Percentiles rank a stretch among this genome's conserved stretches.
These are phyloP conservation scores for Chelmon rostratus DNA, from an alignment of 2,797 vertebrate genomes.

Conservation along the genomic window DNA sequence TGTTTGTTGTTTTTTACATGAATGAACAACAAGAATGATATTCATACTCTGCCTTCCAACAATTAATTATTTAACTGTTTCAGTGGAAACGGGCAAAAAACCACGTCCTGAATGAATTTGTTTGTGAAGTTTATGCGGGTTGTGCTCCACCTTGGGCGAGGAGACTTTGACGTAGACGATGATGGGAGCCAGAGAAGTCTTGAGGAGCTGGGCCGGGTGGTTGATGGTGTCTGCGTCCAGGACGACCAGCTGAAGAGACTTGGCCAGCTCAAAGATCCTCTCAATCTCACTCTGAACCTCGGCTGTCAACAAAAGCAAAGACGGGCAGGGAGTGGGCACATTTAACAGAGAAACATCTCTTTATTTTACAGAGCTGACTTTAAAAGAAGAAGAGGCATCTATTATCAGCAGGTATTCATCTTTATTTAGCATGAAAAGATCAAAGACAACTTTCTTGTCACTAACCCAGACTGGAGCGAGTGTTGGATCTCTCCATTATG, in stretches of 20 bases:
- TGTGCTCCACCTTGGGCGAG: conserved; percentile 91
- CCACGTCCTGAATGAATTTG: not conserved
- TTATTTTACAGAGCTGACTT: not conserved
- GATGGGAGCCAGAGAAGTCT: conserved; percentile 96
- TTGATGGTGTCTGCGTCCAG: conserved; percentile 98
- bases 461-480: conserved; percentile 96
- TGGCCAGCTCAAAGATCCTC: conserved; percentile 97
- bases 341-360: conserved; percentile 16
- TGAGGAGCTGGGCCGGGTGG: conserved; percentile 94
- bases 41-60: not conserved
- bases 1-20: not conserved
- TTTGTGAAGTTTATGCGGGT: not conserved
- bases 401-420: conserved; percentile 61
- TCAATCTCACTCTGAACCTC: conserved; percentile 98
- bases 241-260: conserved; percentile 95
- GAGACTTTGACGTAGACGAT: conserved; percentile 98
- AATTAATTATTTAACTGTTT: not conserved
- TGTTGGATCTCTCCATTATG: conserved; percentile 96
- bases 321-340: not conserved
- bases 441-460: conserved; percentile 31
- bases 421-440: conserved; percentile 54
- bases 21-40: not conserved
- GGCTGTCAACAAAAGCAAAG: conserved; percentile 80
- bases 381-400: conserved; percentile 40
- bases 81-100: not conserved